Evolutionary conservation across 53 echinoderm and acorn worm genomes (phyloP).

Genomic region (Crossaster papposus): DNA sequence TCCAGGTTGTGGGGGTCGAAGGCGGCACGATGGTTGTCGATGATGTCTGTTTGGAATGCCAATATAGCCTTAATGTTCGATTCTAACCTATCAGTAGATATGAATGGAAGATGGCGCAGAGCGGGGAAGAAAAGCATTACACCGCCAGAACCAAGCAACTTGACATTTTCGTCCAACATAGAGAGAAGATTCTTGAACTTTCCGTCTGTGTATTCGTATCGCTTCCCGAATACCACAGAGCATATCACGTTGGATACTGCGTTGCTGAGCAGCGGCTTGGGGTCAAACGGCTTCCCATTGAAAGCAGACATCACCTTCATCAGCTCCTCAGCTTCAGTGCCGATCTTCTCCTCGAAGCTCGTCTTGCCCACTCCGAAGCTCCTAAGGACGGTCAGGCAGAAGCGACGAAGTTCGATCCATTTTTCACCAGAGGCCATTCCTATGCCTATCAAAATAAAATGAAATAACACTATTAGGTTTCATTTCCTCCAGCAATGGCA

Average conservation of each 20-base stretch:
- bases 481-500: too few relatives aligned
- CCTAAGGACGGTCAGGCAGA: slow-evolving; percentile 60
- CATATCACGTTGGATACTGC: slow-evolving; percentile 75
- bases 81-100: background rate
- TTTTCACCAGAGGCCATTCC: slow-evolving; percentile 30
- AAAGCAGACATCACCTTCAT: slow-evolving; percentile 10
- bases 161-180: background rate
- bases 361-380: slow-evolving; percentile 75
- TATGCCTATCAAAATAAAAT: background rate
- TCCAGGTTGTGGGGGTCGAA: slow-evolving; percentile 32
- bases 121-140: background rate
- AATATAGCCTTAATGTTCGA: background rate
- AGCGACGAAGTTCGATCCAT: slow-evolving; percentile 71
- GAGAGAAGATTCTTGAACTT: slow-evolving; percentile 1
- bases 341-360: slow-evolving; percentile 68
- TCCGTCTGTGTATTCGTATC: slow-evolving; percentile 30
- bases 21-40: slow-evolving; percentile 38
- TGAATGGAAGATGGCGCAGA: background rate
- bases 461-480: background rate
- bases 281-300: slow-evolving; percentile 63
- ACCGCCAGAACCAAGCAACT: background rate
- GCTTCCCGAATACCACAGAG: slow-evolving; percentile 4
- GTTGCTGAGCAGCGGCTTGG: slow-evolving; percentile 25
- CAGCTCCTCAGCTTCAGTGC: slow-evolving; percentile 47
- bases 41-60: slow-evolving; percentile 33